Base-by-base conservation (phyloP, 2,888 invertebrate genomes). In the Hemicrepidius hirtus region DNA sequence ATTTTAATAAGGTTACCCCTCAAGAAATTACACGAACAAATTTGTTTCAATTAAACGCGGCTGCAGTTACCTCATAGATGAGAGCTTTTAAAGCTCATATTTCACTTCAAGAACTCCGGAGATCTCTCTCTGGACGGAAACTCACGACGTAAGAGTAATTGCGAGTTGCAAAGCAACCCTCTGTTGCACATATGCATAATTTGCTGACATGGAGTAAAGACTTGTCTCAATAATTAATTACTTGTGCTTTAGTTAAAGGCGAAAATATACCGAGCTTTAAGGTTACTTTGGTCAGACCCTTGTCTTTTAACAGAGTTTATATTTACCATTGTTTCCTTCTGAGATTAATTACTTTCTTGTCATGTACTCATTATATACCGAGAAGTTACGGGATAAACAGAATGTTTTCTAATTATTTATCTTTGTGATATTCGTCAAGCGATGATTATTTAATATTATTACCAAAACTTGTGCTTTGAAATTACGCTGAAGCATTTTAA, bases 31-130 rank as follows among this genome's bases (percentile, higher is more conserved):
- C 73, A 66, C 62, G 18, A 66, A 63, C 62, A 73, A 69, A 73
- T 73, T 70, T 73, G 57, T 73, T 73, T 73, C 73, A 73, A 70
- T 73, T 73, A 73, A 62, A 65, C 53, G 41, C 37, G 57, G 35
- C 32, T 53, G 59, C 37, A 40, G 64, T 35, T 37, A 62, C 37
- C 20, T 55, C 69, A 40, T 63, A 20, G 49, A 28, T 7, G 68
- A 24, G 18, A 46, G 41, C 44, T 40, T 53, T 49, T 44, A 24
- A 64, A 55, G 55, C 59, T 57, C 49, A 18, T 37, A 49, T 49
- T 62, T 60, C 40, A 50, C 59, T 28, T n/a, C 18, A 59, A 16
- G 16, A 60, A 41, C 24, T 60, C 60, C 18, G n/a, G 28, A 41
- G 16, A 12, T 40, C 21, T 55, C 32, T 40, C 21, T 55, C 32